Conservation (phyloP, 2,888 invertebrate species). For the Pristionchus japonicus region DNA sequence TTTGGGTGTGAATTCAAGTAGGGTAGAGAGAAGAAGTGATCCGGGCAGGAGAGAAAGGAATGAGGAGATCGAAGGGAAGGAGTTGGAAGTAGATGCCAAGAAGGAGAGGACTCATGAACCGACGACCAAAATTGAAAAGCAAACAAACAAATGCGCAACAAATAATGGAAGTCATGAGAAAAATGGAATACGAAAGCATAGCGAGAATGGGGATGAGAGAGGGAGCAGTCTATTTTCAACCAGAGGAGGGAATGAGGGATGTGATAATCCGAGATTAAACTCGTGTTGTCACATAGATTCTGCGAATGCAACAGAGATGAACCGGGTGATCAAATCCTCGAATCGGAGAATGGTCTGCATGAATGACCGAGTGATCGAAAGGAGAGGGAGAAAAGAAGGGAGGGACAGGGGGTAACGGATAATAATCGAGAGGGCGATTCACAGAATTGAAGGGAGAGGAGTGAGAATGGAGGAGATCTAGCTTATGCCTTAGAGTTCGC, state of each 20-base stretch:
- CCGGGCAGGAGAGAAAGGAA: background rate
- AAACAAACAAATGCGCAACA: background rate
- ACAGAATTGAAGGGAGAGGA: background rate
- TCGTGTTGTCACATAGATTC: background rate
- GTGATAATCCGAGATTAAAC: background rate
- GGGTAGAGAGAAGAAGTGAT: constrained; percentile 32
- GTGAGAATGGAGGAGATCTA: constrained; percentile 2
- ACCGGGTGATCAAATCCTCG: background rate
- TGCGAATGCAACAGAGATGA: background rate
- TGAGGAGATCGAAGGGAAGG: background rate
- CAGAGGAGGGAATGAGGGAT: background rate
- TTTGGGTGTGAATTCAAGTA: constrained; percentile 36
- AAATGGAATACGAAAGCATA: constrained; percentile 23
- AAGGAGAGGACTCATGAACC: background rate
- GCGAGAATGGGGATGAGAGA: background rate
- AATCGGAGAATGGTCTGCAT: background rate
- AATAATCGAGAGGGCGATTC: constrained; percentile 2
- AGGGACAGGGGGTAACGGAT: background rate
- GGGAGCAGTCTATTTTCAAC: background rate
- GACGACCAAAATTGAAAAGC: constrained; percentile 7
- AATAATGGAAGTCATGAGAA: constrained; percentile 21
- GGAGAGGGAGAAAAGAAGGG: too few species aligned
- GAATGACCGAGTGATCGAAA: background rate
- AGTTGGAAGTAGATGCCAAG: background rate
- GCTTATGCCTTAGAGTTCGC: constrained; percentile 5